phyloP scores from a whole-genome alignment of 2,797 vertebrate species.

The Anomalospiza imberbis region DNA sequence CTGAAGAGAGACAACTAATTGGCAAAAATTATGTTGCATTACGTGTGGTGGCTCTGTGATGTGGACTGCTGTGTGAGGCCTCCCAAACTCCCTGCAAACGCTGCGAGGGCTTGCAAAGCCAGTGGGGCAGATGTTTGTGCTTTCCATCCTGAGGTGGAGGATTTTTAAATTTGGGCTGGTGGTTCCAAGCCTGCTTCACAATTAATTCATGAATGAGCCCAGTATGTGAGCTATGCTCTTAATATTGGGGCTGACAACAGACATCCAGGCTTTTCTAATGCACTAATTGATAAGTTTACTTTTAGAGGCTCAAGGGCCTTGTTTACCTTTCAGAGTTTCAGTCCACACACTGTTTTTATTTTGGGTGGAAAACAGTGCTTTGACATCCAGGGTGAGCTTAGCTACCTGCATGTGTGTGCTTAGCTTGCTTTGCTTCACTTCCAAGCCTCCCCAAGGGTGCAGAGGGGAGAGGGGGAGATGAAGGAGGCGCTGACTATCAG shows the following conservation, averaged over 20 bases:
- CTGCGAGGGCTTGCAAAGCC: background rate
- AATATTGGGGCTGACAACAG: background rate
- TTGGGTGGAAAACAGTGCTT: background rate
- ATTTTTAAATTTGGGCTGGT: background rate
- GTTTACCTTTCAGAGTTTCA: constrained; percentile 30
- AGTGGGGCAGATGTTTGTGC: background rate
- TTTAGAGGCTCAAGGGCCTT: constrained; percentile 34
- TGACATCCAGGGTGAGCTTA: constrained; percentile 14
- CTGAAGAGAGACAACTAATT: constrained; percentile 61
- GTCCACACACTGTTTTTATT: background rate
- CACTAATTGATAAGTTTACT: constrained; percentile 40
- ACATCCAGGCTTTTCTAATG: constrained; percentile 11
- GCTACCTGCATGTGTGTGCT: constrained; percentile 33
- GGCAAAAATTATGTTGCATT: constrained; percentile 63
- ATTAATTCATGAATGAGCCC: background rate
- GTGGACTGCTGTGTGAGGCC: constrained; percentile 27
- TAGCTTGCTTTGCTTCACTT: background rate
- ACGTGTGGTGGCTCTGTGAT: constrained; percentile 51
- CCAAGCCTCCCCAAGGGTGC: background rate
- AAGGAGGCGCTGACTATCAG: background rate
- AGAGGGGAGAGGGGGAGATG: background rate
- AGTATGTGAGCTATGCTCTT: background rate
- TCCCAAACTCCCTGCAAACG: background rate
- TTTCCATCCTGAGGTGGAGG: background rate
- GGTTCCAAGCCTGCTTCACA: background rate